Conservation (phyloP, 1,140 invertebrate species). For the Scaptomyza pallida region DNA sequence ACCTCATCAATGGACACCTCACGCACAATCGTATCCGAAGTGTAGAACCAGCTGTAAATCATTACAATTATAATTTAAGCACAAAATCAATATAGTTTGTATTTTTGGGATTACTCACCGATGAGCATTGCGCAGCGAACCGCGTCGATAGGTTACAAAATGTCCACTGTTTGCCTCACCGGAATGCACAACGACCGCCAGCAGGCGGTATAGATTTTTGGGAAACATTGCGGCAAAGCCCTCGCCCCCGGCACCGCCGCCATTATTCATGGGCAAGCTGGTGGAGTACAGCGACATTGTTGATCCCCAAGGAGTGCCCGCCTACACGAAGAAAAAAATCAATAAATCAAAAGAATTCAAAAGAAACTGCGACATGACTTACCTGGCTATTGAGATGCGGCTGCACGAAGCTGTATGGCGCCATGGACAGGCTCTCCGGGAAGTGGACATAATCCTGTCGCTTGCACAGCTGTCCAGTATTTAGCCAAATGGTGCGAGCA, state of each 20-base stretch:
- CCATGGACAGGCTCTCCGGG: conserved; percentile 92
- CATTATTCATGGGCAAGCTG: conserved; percentile 79
- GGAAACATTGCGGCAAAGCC: conserved; percentile 83
- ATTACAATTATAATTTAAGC: too few species aligned
- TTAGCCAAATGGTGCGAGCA: conserved; percentile 92
- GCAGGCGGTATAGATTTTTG: conserved; percentile 88
- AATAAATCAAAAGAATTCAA: background rate
- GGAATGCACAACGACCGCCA: conserved; percentile 94
- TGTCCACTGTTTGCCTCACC: conserved; percentile 94
- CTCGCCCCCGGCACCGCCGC: conserved; percentile 53
- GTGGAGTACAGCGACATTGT: conserved; percentile 81
- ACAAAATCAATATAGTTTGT: too few species aligned
- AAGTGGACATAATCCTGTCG: conserved; percentile 93
- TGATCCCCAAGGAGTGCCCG: conserved; percentile 81
- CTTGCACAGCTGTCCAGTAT: conserved; percentile 90
- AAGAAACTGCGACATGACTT: background rate
- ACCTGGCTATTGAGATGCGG: conserved; percentile 85
- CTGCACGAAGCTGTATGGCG: conserved; percentile 89
- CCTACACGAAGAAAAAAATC: conserved; percentile 40
- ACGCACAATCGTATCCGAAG: conserved; percentile 88
- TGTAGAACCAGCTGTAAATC: conserved; percentile 87
- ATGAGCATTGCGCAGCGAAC: conserved; percentile 86
- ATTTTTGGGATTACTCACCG: conserved; percentile 73
- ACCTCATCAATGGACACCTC: conserved; percentile 88
- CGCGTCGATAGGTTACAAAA: conserved; percentile 95